A percentile compares a stretch with the other conserved stretches of the same genome.
Conservation (phyloP, 2,797 vertebrate genomes). For the Pantherophis alleghaniensis region DNA sequence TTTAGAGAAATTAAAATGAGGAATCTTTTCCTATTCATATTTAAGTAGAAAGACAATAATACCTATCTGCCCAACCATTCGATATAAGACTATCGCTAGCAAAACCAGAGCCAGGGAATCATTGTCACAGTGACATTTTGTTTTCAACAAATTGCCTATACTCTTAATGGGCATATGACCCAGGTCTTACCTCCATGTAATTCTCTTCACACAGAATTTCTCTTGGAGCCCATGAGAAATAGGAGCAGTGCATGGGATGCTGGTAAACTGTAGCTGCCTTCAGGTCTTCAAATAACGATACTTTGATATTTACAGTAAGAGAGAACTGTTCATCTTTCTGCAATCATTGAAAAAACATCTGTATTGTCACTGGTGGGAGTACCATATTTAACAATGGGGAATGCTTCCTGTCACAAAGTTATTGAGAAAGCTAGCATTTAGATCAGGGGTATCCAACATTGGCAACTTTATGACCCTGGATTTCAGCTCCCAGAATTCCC, state of each 20-base stretch:
- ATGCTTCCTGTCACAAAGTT: background rate
- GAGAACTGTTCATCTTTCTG: conserved; percentile 69
- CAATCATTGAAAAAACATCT: background rate
- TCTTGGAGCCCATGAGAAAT: conserved; percentile 69
- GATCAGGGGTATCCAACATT: background rate
- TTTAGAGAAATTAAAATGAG: background rate
- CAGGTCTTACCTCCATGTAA: conserved; percentile 76
- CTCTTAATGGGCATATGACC: background rate
- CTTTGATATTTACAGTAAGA: conserved; percentile 69
- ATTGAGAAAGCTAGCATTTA: background rate
- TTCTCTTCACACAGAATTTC: conserved; percentile 79
- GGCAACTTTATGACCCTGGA: background rate
- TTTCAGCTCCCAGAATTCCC: background rate
- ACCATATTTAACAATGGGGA: background rate
- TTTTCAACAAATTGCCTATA: background rate
- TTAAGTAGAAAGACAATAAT: background rate
- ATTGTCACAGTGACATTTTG: background rate
- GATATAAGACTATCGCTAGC: background rate
- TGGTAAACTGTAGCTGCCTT: conserved; percentile 52
- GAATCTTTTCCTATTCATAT: background rate
- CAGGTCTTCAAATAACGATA: conserved; percentile 36
- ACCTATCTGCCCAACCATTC: background rate
- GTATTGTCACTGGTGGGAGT: background rate
- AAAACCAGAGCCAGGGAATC: background rate
- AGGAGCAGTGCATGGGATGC: conserved; percentile 69